A percentile compares a stretch with the other conserved stretches of the same genome.
Conservation (phyloP, 2,888 invertebrate species). For the Scaptomyza reducta region DNA sequence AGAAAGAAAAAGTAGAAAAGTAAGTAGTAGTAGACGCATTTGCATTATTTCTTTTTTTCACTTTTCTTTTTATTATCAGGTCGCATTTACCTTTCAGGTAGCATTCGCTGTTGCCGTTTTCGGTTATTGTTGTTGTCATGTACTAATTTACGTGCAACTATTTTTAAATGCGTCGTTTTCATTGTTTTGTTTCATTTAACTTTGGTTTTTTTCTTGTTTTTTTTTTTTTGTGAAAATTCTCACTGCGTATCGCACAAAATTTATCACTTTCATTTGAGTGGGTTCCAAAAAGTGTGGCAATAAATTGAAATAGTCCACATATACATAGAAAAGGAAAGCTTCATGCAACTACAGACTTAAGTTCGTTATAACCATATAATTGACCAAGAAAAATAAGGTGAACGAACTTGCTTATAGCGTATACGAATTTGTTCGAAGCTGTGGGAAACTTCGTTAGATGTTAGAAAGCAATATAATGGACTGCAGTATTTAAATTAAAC, state of each 20-base stretch:
- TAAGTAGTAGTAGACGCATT: slow-evolving; percentile 34
- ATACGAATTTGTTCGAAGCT: not conserved
- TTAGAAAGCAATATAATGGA: not conserved
- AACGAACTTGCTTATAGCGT: slow-evolving; percentile 7
- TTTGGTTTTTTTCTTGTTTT: slow-evolving; percentile 17
- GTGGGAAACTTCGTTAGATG: too few species aligned
- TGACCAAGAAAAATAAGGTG: slow-evolving; percentile 3
- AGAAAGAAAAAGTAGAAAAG: not conserved
- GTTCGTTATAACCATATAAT: not conserved
- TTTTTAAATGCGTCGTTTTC: slow-evolving; percentile 59
- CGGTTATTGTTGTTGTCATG: slow-evolving; percentile 43
- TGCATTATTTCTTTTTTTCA: slow-evolving; percentile 61
- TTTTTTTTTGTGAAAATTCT: slow-evolving; percentile 64
- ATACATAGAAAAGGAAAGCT: slow-evolving; percentile 44
- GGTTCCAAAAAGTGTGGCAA: slow-evolving; percentile 55
- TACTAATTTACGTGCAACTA: slow-evolving; percentile 74
- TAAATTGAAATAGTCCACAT: slow-evolving; percentile 41
- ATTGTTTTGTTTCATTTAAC: slow-evolving; percentile 25
- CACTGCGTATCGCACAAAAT: slow-evolving; percentile 55
- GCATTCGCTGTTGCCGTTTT: slow-evolving; percentile 20
- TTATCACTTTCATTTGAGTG: slow-evolving; percentile 74
- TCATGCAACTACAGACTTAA: slow-evolving; percentile 11
- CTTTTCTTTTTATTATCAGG: slow-evolving; percentile 62
- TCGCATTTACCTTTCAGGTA: slow-evolving; percentile 59
- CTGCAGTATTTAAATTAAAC: too few species aligned